phyloP scores from a whole-genome alignment of 1,140 invertebrate species.

The Cydia strobilella region DNA sequence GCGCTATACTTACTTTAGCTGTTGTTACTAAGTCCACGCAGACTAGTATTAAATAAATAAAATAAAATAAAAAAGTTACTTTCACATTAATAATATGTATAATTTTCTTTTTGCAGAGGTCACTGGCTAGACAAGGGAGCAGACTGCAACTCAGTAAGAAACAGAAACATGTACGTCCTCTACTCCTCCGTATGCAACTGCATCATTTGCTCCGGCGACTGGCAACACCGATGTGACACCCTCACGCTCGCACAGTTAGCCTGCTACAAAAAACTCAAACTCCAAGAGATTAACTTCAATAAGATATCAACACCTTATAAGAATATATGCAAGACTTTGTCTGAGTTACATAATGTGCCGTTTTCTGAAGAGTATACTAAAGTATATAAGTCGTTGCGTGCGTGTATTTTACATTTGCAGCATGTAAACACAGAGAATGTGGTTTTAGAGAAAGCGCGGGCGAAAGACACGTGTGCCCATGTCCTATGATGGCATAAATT shows the following conservation, averaged over 20 bases:
- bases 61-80: too few species aligned
- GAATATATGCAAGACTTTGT: constrained; percentile 10
- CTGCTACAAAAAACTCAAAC: constrained; percentile 10
- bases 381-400: constrained; percentile 20
- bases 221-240: neutral
- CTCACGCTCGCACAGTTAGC: constrained; percentile 17
- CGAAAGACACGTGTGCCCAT: neutral
- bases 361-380: constrained; percentile 26
- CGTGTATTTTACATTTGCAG: constrained; percentile 27
- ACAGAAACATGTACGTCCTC: constrained; percentile 23
- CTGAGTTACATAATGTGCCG: neutral
- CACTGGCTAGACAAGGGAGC: constrained; percentile 16
- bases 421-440: constrained; percentile 7
- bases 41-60: too few species aligned
- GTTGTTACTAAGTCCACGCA: too few species aligned
- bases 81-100: too few species aligned
- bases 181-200: constrained; percentile 25
- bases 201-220: constrained; percentile 16
- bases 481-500: neutral
- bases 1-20: too few species aligned
- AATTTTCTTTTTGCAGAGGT: constrained; percentile 23
- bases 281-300: neutral
- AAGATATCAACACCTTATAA: neutral
- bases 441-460: neutral
- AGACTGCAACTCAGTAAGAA: neutral